These are phyloP conservation scores for Chaetura pelagica DNA, from an alignment of 2,113 vertebrate species.

Conservation along the genomic window DNA sequence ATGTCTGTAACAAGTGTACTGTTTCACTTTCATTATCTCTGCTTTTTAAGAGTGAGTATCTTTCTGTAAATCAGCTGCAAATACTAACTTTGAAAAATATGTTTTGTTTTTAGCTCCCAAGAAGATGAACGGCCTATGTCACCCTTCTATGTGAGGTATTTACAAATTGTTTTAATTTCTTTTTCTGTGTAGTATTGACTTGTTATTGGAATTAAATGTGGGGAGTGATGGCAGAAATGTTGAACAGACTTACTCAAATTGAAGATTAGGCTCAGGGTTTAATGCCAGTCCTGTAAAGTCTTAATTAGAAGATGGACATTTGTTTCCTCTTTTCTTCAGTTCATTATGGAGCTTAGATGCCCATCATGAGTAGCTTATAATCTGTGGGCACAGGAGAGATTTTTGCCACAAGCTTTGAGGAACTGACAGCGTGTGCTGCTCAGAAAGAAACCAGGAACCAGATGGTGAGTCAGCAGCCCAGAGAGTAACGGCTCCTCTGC, in stretches of 20 bases:
- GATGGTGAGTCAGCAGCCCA: neutral
- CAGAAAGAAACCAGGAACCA: slow-evolving; percentile 12
- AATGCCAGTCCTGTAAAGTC: neutral
- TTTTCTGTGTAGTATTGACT: neutral
- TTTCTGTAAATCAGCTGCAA: slow-evolving; percentile 12
- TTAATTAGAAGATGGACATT: neutral
- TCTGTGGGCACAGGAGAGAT: neutral
- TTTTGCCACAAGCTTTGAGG: slow-evolving; percentile 2
- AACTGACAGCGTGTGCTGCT: neutral
- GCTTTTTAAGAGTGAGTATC: neutral
- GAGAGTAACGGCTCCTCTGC: neutral
- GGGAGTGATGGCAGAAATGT: neutral
- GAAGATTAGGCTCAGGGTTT: neutral
- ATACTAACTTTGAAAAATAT: slow-evolving; percentile 50
- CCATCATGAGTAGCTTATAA: neutral
- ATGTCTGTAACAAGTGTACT: neutral
- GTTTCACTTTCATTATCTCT: neutral
- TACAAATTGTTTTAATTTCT: slow-evolving; percentile 10
- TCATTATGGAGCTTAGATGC: neutral
- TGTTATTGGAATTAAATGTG: neutral
- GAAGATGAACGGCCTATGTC: slow-evolving; percentile 91
- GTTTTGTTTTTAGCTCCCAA: slow-evolving; percentile 81
- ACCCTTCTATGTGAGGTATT: slow-evolving; percentile 93
- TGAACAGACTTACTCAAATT: neutral
- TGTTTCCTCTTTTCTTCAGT: neutral